A percentile compares a stretch with the other conserved stretches of the same genome.
Evolutionary conservation across 2,888 invertebrate genomes (phyloP).

Genomic region (Sarcophaga rosellei): DNA sequence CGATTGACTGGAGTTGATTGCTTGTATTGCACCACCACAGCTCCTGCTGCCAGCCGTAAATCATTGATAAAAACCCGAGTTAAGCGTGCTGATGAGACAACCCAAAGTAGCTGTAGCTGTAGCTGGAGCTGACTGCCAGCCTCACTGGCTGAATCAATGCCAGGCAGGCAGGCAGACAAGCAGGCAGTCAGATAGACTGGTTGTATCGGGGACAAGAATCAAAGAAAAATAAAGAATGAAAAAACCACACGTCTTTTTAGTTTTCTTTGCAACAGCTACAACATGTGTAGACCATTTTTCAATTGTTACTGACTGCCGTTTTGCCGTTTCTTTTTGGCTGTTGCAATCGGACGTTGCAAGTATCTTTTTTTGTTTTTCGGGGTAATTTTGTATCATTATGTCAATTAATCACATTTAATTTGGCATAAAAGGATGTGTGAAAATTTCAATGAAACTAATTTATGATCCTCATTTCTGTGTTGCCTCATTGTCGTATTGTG

Average conservation of each 20-base stretch:
- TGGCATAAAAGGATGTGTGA: slow-evolving; percentile 71
- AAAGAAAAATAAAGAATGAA: neutral
- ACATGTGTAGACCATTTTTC: slow-evolving; percentile 51
- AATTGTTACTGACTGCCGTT: slow-evolving; percentile 43
- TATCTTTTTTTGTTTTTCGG: slow-evolving; percentile 62
- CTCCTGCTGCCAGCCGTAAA: slow-evolving; percentile 69
- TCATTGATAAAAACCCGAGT: slow-evolving; percentile 71
- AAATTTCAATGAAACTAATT: slow-evolving; percentile 69
- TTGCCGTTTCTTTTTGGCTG: slow-evolving; percentile 36
- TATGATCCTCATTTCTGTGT: slow-evolving; percentile 58
- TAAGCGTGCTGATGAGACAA: slow-evolving; percentile 70
- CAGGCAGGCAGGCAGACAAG: neutral
- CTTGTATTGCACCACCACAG: slow-evolving; percentile 27
- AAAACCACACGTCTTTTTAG: neutral
- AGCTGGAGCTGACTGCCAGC: neutral
- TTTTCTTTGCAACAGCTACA: neutral
- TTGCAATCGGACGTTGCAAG: slow-evolving; percentile 66
- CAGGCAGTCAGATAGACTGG: neutral
- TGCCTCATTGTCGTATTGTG: slow-evolving; percentile 18
- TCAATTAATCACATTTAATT: slow-evolving; percentile 72
- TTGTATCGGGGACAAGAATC: neutral
- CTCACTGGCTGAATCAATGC: slow-evolving; percentile 12
- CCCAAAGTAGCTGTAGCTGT: slow-evolving; percentile 42
- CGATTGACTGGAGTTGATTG: slow-evolving; percentile 43
- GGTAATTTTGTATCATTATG: slow-evolving; percentile 72